phyloP scores from a whole-genome alignment of 2,888 invertebrate species.

The Drosophila putrida region DNA sequence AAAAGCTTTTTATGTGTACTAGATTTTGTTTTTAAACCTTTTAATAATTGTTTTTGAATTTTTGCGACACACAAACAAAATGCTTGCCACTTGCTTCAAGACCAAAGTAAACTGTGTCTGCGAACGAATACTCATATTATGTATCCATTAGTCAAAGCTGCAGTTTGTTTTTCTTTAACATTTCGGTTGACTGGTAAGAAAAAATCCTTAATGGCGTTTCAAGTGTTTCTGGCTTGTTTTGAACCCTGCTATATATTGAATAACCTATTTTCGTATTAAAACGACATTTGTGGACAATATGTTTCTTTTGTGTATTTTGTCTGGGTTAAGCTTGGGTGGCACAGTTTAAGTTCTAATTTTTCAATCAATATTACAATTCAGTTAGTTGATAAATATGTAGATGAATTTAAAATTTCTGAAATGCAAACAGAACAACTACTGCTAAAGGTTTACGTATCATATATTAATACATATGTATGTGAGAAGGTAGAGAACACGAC shows the following conservation, averaged over 20 bases:
- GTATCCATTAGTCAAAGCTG: constrained; percentile 4
- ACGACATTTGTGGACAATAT: neutral
- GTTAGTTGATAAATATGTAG: too few species aligned
- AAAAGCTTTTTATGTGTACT: constrained; percentile 21
- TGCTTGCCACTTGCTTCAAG: constrained; percentile 18
- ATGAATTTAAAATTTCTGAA: too few species aligned
- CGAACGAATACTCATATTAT: neutral
- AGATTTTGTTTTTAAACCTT: constrained; percentile 12
- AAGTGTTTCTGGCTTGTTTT: neutral
- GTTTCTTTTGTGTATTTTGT: neutral
- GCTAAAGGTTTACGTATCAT: too few species aligned
- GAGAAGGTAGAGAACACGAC: too few species aligned
- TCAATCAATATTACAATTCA: too few species aligned
- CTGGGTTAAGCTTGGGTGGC: neutral
- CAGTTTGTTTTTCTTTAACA: constrained; percentile 1
- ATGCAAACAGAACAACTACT: too few species aligned
- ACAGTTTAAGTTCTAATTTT: neutral
- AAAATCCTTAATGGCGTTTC: neutral
- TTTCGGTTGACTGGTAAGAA: neutral
- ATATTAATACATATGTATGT: too few species aligned
- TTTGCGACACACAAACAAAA: constrained; percentile 12
- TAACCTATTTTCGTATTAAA: neutral
- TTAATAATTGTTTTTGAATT: constrained; percentile 20
- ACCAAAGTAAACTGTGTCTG: neutral
- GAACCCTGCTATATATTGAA: neutral